These are phyloP conservation scores for Drosophila putrida DNA, from an alignment of 2,888 invertebrate genomes.

Conservation along the genomic window DNA sequence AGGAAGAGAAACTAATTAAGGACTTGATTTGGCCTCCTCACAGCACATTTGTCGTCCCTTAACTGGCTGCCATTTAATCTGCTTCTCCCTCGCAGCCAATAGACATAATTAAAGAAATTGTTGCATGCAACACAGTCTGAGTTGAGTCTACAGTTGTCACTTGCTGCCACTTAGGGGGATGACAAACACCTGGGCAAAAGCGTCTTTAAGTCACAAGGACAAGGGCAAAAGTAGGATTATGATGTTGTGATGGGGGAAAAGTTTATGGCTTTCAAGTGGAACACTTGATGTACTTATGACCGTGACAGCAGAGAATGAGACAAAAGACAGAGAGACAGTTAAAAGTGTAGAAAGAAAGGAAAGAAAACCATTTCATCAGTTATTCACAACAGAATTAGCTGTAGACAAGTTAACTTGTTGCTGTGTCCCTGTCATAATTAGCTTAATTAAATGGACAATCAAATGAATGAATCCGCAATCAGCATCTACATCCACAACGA, in stretches of 20 bases:
- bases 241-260: conserved; percentile 26
- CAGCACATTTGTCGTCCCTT: conserved; percentile 5
- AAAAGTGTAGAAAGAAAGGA: neutral
- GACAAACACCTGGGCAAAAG: conserved; percentile 16
- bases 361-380: conserved; percentile 18
- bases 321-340: neutral
- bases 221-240: conserved; percentile 29
- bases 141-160: conserved; percentile 49
- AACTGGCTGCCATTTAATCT: conserved; percentile 24
- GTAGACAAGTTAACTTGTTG: conserved; percentile 7
- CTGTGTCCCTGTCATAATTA: conserved; percentile 31
- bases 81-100: conserved; percentile 13
- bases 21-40: conserved; percentile 24
- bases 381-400: conserved; percentile 10
- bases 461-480: conserved; percentile 28
- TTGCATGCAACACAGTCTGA: conserved; percentile 28
- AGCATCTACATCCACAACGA: neutral
- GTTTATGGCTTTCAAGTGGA: conserved; percentile 25
- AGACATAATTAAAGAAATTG: conserved; percentile 61
- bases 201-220: conserved; percentile 35
- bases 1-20: conserved; percentile 33
- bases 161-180: conserved; percentile 31
- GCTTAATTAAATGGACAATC: conserved; percentile 48
- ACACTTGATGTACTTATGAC: conserved; percentile 9
- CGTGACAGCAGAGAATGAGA: neutral